Conservation (phyloP, 2,113 vertebrate genomes). For the Psophia crepitans region DNA sequence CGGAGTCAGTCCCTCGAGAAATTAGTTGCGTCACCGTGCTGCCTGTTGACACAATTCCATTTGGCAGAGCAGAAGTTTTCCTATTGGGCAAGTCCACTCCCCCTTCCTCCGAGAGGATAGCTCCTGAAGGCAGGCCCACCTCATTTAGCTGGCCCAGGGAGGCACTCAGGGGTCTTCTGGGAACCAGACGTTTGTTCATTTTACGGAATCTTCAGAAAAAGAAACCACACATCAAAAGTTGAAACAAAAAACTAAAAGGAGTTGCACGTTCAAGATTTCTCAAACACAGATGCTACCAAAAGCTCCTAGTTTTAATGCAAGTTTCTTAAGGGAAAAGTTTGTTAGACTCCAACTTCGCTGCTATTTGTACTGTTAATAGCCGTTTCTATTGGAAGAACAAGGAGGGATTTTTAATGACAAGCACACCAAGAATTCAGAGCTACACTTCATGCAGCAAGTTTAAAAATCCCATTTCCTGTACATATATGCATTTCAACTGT, state of each 20-base stretch:
- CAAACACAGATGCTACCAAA: neutral
- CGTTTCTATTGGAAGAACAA: neutral
- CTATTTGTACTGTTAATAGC: neutral
- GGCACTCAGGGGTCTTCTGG: slow-evolving; percentile 84
- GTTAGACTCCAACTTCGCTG: neutral
- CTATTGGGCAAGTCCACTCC: slow-evolving; percentile 82
- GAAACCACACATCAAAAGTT: neutral
- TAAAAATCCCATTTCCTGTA: neutral
- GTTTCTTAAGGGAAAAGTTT: neutral
- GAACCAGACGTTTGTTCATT: slow-evolving; percentile 94
- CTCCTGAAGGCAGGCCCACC: slow-evolving; percentile 83
- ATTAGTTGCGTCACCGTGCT: slow-evolving; percentile 86
- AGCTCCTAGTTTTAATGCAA: neutral
- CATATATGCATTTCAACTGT: neutral
- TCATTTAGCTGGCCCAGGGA: slow-evolving; percentile 87
- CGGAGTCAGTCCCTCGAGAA: slow-evolving; percentile 86
- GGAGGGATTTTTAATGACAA: neutral
- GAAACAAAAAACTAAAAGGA: neutral
- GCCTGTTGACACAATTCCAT: slow-evolving; percentile 84
- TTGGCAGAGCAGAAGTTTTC: slow-evolving; percentile 87
- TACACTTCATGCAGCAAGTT: neutral
- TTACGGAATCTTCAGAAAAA: slow-evolving; percentile 87
- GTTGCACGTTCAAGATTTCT: neutral
- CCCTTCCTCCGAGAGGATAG: slow-evolving; percentile 87
- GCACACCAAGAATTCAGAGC: neutral